Evolutionary conservation across 64 coral and sea anemone species (phyloP).

Genomic region (Anthopleura sola): DNA sequence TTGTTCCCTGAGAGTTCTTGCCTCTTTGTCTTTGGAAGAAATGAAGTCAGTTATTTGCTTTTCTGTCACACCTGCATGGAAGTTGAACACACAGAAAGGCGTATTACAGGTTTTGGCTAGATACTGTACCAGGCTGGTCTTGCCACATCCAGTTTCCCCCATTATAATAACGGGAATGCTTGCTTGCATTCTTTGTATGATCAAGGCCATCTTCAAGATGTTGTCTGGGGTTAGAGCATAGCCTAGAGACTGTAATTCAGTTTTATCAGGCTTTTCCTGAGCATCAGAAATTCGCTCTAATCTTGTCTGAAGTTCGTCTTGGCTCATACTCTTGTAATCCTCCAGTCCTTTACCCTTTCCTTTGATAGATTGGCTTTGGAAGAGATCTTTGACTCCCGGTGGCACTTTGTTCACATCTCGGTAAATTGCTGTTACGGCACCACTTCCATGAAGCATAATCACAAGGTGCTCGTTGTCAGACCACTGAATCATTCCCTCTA

Average conservation of each 20-base stretch:
- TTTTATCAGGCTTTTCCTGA: slow-evolving; percentile 22
- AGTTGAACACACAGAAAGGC: slow-evolving; percentile 67
- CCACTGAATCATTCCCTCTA: slow-evolving; percentile 77
- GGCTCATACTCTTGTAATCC: slow-evolving; percentile 55
- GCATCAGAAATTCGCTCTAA: slow-evolving; percentile 54
- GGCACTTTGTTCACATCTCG: slow-evolving; percentile 56
- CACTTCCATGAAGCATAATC: slow-evolving; percentile 63
- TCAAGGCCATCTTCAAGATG: slow-evolving; percentile 88
- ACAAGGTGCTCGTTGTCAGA: slow-evolving; percentile 62
- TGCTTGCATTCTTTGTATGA: slow-evolving; percentile 81
- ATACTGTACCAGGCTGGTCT: slow-evolving; percentile 89
- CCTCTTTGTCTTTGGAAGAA: slow-evolving; percentile 25
- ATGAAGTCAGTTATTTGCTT: slow-evolving; percentile 55
- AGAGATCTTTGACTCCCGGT: slow-evolving; percentile 48
- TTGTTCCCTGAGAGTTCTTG: slow-evolving; percentile 3
- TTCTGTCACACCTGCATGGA: slow-evolving; percentile 83
- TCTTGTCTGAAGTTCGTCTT: slow-evolving; percentile 67
- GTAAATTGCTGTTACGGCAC: slow-evolving; percentile 71
- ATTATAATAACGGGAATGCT: slow-evolving; percentile 85
- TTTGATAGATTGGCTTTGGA: slow-evolving; percentile 69
- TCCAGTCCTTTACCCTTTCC: slow-evolving; percentile 58
- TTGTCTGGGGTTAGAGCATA: slow-evolving; percentile 95
- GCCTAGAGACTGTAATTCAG: not conserved
- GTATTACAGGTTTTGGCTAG: slow-evolving; percentile 74
- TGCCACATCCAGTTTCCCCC: slow-evolving; percentile 98